Conservation (phyloP, 2,888 invertebrate species). For the Bombylius discolor region DNA sequence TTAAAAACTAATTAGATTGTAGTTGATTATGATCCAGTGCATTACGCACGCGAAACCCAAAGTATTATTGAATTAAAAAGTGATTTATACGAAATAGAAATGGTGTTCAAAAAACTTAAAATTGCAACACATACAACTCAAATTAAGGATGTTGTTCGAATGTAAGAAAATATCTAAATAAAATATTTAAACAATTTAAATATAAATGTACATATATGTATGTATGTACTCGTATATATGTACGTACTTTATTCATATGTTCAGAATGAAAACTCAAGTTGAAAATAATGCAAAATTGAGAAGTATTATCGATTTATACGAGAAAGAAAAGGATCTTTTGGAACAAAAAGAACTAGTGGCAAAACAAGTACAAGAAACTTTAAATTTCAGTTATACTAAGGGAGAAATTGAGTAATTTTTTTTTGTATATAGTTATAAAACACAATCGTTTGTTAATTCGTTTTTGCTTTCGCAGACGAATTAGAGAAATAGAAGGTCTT, state of each 20-base stretch:
- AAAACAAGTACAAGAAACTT: conserved; percentile 22
- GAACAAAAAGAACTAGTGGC: conserved; percentile 24
- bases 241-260: too few relatives aligned
- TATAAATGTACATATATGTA: too few relatives aligned
- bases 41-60: conserved; percentile 32
- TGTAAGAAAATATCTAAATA: conserved; percentile 17
- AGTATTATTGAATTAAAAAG: conserved; percentile 29
- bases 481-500: conserved; percentile 22
- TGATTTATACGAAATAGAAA: conserved; percentile 27
- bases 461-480: conserved; percentile 18
- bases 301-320: conserved; percentile 19
- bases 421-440: background rate
- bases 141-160: conserved; percentile 29
- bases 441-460: background rate
- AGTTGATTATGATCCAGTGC: conserved; percentile 18
- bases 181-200: too few relatives aligned
- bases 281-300: conserved; percentile 27
- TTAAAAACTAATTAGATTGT: background rate
- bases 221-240: too few relatives aligned
- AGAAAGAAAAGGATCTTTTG: conserved; percentile 12
- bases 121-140: conserved; percentile 29
- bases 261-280: conserved; percentile 29
- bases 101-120: conserved; percentile 29
- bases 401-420: conserved; percentile 27
- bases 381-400: conserved; percentile 28